phyloP scores from a whole-genome alignment of 2,888 invertebrate species.

The Camptogramma bilineatum region DNA sequence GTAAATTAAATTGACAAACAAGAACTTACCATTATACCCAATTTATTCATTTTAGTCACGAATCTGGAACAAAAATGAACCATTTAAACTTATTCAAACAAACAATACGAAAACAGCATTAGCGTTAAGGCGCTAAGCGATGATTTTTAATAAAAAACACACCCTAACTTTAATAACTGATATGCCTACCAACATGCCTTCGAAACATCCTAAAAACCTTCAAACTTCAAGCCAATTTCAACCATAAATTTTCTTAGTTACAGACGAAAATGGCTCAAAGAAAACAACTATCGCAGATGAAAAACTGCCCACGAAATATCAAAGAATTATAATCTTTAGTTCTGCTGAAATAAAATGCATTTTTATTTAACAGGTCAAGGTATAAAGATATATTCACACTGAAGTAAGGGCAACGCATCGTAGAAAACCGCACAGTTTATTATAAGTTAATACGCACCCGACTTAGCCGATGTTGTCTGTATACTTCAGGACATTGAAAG shows the following conservation, averaged over 20 bases:
- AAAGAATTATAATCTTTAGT: not conserved
- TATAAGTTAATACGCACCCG: conserved; percentile 81
- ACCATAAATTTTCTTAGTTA: not conserved
- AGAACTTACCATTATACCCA: conserved; percentile 7
- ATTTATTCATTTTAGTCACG: not conserved
- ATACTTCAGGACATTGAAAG: conserved; percentile 50
- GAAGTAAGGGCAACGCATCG: conserved; percentile 57
- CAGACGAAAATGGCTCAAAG: conserved; percentile 26
- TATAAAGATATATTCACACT: conserved; percentile 48
- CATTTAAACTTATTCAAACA: conserved; percentile 52
- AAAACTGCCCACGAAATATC: not conserved
- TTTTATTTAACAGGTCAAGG: not conserved
- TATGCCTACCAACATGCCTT: conserved; percentile 61
- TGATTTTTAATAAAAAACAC: conserved; percentile 79
- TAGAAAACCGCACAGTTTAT: conserved; percentile 74
- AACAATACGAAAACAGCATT: conserved; percentile 61
- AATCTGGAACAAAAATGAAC: conserved; percentile 23
- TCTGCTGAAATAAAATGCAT: conserved; percentile 14
- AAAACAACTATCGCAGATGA: not conserved
- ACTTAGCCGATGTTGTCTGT: conserved; percentile 58
- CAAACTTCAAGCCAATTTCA: conserved; percentile 15
- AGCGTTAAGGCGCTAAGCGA: conserved; percentile 67
- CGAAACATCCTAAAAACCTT: conserved; percentile 33
- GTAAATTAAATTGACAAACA: too few relatives aligned
- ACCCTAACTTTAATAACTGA: conserved; percentile 73